Evolutionary conservation across 2,888 invertebrate genomes (phyloP).

Genomic region (Neoascia interrupta): DNA sequence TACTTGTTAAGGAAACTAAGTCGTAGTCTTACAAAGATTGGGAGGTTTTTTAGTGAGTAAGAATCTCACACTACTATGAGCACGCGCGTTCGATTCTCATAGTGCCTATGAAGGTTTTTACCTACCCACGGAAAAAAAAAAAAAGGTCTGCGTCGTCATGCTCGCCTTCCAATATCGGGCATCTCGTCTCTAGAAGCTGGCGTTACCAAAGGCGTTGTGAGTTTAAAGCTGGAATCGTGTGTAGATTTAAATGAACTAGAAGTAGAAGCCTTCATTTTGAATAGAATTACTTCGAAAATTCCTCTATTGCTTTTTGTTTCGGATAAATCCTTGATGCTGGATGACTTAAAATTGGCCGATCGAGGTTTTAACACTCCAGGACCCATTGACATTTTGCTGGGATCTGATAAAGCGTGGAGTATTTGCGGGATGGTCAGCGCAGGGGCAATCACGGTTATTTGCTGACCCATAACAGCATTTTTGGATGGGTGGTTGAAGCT

Average conservation of each 20-base stretch:
- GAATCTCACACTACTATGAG: too few relatives aligned
- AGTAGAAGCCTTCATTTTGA: constrained; percentile 3
- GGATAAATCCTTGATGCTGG: neutral
- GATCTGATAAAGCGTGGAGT: constrained; percentile 7
- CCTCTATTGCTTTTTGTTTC: neutral
- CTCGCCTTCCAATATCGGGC: constrained; percentile 3
- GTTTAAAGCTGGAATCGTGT: neutral
- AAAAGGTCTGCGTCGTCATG: too few relatives aligned
- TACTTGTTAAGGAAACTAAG: too few relatives aligned
- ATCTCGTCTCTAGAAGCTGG: constrained; percentile 6
- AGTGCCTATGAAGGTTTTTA: too few relatives aligned
- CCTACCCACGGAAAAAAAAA: too few relatives aligned
- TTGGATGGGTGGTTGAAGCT: neutral
- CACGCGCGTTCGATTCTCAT: too few relatives aligned
- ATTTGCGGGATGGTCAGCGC: constrained; percentile 7
- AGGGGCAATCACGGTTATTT: neutral
- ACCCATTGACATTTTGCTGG: constrained; percentile 6
- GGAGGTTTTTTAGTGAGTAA: too few relatives aligned
- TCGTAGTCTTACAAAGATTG: too few relatives aligned
- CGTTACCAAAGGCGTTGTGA: constrained; percentile 1
- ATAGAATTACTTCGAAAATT: constrained; percentile 1
- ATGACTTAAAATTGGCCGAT: constrained; percentile 1
- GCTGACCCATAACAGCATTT: neutral
- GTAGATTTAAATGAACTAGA: neutral
- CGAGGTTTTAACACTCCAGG: constrained; percentile 5